A percentile compares a stretch with the other conserved stretches of the same genome.
phyloP scores from a whole-genome alignment of 2,113 vertebrate genomes.

The Chaetorhynchus papuensis region DNA sequence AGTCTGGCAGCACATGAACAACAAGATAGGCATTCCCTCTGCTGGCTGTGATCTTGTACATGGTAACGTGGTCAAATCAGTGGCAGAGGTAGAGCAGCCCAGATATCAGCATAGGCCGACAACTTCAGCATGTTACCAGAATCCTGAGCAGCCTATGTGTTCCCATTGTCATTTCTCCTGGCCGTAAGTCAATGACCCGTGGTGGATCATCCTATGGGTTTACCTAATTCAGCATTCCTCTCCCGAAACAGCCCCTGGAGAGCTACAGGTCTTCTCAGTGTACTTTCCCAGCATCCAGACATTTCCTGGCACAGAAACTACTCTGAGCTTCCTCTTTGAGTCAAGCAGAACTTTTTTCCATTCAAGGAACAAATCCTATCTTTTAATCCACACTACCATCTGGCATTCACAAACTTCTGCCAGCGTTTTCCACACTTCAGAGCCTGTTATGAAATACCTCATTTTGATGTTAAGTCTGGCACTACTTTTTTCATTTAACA shows the following conservation, averaged over 20 bases:
- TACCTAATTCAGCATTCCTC: not conserved
- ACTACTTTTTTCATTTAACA: not conserved
- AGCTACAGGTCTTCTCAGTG: not conserved
- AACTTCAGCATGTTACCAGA: not conserved
- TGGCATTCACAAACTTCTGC: not conserved
- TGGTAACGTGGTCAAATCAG: fast-evolving
- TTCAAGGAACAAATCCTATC: not conserved
- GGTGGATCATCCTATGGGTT: not conserved
- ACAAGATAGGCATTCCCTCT: too few relatives aligned
- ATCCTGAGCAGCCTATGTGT: fast-evolving
- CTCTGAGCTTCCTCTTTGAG: not conserved
- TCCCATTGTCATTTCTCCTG: not conserved
- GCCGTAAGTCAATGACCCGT: fast-evolving
- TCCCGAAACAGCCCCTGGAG: not conserved
- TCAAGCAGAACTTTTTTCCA: not conserved
- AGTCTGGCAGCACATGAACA: fast-evolving
- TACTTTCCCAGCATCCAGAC: not conserved
- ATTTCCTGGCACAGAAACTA: not conserved
- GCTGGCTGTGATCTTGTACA: fast-evolving
- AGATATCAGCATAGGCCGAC: not conserved
- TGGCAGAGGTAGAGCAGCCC: not conserved
- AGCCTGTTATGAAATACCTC: not conserved
- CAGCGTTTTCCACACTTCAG: not conserved
- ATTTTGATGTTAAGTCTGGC: not conserved
- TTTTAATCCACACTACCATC: not conserved